Conservation (phyloP, 1,140 invertebrate species). For the Nylanderia fulva region DNA sequence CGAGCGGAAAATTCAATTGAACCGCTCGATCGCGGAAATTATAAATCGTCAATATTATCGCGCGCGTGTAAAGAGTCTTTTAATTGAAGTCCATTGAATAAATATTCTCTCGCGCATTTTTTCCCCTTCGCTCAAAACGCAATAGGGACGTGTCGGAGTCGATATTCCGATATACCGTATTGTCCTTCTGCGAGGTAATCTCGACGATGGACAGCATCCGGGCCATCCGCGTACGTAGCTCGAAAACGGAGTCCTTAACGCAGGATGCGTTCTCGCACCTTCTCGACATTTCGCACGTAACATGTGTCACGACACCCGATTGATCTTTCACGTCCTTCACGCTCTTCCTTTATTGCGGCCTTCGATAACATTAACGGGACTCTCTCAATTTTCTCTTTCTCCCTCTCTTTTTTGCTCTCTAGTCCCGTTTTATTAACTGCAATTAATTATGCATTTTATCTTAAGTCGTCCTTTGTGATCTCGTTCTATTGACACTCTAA, state of each 20-base stretch:
- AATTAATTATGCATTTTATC: constrained; percentile 35
- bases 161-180: constrained; percentile 75
- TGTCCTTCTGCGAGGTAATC: constrained; percentile 74
- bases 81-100: constrained; percentile 38
- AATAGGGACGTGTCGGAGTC: constrained; percentile 17
- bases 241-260: constrained; percentile 79
- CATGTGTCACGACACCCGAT: background rate
- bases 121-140: background rate
- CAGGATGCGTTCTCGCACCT: constrained; percentile 46
- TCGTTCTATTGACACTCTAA: background rate
- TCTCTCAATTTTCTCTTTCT: background rate
- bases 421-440: constrained; percentile 35
- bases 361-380: constrained; percentile 9
- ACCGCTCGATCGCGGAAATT: background rate
- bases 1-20: constrained; percentile 28
- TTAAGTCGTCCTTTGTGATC: background rate
- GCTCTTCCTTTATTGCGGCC: background rate
- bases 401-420: background rate
- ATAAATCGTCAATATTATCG: constrained; percentile 37
- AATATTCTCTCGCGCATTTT: constrained; percentile 26
- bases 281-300: constrained; percentile 16
- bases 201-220: constrained; percentile 83
- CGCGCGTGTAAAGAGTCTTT: background rate
- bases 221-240: constrained; percentile 79
- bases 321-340: constrained; percentile 12